Percentiles rank a stretch among this genome's conserved stretches.
These are phyloP conservation scores for Ecliptopera silaceata DNA, from an alignment of 2,888 invertebrate species.

Conservation along the genomic window DNA sequence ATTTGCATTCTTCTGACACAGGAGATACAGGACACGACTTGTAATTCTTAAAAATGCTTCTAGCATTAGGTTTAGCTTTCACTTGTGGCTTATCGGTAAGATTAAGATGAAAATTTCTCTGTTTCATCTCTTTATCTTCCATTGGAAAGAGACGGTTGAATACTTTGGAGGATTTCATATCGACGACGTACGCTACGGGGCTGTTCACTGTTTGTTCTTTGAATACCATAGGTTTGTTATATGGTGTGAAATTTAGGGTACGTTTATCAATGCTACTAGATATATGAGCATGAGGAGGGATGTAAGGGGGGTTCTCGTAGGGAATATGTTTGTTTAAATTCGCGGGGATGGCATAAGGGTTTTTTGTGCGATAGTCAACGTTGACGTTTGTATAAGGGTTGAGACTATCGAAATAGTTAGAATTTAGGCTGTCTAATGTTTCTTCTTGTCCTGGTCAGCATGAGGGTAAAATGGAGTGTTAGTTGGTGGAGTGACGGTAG, in stretches of 20 bases:
- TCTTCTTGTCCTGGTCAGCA: conserved; percentile 77
- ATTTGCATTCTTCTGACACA: conserved; percentile 90
- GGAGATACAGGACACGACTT: conserved; percentile 93
- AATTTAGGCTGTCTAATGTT: conserved; percentile 69
- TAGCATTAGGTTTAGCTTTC: conserved; percentile 64
- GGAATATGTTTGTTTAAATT: conserved; percentile 74
- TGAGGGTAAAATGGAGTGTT: conserved; percentile 49
- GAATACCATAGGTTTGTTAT: conserved; percentile 60
- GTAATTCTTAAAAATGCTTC: conserved; percentile 85
- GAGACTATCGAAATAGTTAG: conserved; percentile 74
- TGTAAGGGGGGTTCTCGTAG: conserved; percentile 63
- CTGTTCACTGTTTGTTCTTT: conserved; percentile 66
- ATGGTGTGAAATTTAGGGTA: conserved; percentile 51
- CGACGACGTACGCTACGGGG: conserved; percentile 64
- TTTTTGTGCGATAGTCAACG: conserved; percentile 70
- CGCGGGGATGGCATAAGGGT: conserved; percentile 80
- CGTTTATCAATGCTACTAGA: conserved; percentile 47
- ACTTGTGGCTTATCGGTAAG: conserved; percentile 66
- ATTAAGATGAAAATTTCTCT: conserved; percentile 71
- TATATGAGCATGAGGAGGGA: conserved; percentile 73
- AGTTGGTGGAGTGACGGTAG: conserved; percentile 21
- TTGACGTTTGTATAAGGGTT: conserved; percentile 62
- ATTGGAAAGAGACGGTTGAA: conserved; percentile 71
- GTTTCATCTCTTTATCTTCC: conserved; percentile 57
- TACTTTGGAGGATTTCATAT: conserved; percentile 72